A percentile compares a stretch with the other conserved stretches of the same genome.
Conservation (phyloP, 2,113 vertebrate species). For the Eurypyga helias region DNA sequence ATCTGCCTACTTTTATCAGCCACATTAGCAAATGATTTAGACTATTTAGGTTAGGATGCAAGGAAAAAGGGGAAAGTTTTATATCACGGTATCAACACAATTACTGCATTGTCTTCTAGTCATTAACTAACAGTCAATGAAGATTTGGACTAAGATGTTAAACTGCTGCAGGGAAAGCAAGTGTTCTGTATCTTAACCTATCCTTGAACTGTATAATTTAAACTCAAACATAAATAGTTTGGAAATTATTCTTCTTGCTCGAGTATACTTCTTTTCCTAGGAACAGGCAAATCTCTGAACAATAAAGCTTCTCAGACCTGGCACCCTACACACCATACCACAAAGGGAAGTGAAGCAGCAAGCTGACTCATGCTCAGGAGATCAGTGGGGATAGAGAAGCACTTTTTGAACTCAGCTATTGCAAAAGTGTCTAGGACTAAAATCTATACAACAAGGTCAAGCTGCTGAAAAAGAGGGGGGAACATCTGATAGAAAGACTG, state of each 20-base stretch:
- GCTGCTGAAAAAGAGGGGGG: neutral
- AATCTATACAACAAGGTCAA: neutral
- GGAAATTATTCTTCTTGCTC: neutral
- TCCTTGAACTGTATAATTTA: neutral
- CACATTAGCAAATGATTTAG: neutral
- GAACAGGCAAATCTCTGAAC: neutral
- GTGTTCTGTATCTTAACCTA: neutral
- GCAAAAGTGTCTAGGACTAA: neutral
- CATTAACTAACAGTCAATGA: neutral
- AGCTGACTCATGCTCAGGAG: neutral
- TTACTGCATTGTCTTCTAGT: neutral
- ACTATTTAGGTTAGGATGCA: fast-evolving
- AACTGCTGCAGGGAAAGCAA: neutral
- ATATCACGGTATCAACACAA: neutral
- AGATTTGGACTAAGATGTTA: neutral
- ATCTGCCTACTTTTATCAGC: neutral
- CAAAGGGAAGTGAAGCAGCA: neutral
- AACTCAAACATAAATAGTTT: neutral
- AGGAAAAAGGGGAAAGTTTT: neutral
- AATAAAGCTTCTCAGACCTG: neutral
- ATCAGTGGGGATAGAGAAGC: neutral
- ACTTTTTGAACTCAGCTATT: neutral
- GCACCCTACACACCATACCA: neutral
- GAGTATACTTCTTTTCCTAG: neutral
- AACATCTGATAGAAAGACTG: neutral